These are phyloP conservation scores for Xerus inauris DNA, from an alignment of 2,113 vertebrate genomes.

Conservation along the genomic window DNA sequence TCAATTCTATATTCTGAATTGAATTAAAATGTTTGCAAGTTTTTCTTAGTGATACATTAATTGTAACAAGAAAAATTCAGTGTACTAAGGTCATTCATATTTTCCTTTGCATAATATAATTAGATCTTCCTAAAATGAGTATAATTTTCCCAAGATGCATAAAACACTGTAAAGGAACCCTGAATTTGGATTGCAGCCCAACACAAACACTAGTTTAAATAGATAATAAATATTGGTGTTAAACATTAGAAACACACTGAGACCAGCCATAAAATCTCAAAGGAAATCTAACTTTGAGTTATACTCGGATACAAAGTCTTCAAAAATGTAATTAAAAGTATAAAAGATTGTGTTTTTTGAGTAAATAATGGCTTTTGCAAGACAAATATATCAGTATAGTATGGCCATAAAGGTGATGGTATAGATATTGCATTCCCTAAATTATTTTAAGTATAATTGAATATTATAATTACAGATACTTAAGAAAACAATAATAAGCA, in stretches of 20 bases:
- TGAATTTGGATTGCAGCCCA: constrained; percentile 11
- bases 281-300: constrained; percentile 68
- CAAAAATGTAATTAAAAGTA: constrained; percentile 83
- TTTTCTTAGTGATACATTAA: not conserved
- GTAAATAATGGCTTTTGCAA: not conserved
- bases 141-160: not conserved
- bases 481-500: constrained; percentile 17
- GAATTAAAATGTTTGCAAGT: not conserved
- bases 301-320: constrained; percentile 58
- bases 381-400: not conserved
- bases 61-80: not conserved
- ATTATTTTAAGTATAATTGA: constrained; percentile 31
- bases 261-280: constrained; percentile 62
- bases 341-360: constrained; percentile 48
- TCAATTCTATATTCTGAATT: not conserved
- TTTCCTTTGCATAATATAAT: constrained; percentile 30
- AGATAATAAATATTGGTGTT: constrained; percentile 60
- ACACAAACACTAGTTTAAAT: constrained; percentile 40
- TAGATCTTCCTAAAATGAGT: not conserved
- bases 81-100: not conserved
- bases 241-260: constrained; percentile 41
- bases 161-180: not conserved
- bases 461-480: constrained; percentile 21
- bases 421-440: not conserved
- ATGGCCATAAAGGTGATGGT: constrained; percentile 1